A percentile compares a stretch with the other conserved stretches of the same genome.
Conservation (phyloP, 1,140 invertebrate species). For the Heliconius hewitsoni region DNA sequence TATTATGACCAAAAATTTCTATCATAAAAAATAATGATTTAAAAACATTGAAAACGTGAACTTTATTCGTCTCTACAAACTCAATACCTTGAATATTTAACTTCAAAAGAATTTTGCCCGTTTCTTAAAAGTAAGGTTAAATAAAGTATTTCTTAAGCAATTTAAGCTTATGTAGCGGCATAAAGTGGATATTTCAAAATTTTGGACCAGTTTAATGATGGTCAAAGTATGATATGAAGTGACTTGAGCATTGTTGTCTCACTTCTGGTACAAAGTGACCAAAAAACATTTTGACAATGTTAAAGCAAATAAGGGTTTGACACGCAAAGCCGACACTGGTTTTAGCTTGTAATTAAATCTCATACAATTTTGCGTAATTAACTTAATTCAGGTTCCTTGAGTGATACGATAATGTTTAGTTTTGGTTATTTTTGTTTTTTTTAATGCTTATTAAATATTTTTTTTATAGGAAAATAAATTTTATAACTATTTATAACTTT, state of each 20-base stretch:
- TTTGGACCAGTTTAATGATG: conserved; percentile 17
- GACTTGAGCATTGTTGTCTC: conserved; percentile 28
- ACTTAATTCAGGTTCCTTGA: conserved; percentile 8
- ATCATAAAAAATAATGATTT: not conserved
- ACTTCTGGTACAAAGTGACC: conserved; percentile 18
- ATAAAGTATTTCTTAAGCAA: not conserved
- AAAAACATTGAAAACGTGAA: not conserved
- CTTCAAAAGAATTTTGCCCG: not conserved
- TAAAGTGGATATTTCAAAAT: not conserved
- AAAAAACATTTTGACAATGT: conserved; percentile 25
- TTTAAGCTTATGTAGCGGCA: not conserved
- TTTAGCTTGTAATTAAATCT: conserved; percentile 33
- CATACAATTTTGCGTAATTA: conserved; percentile 29
- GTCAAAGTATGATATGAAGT: conserved; percentile 21
- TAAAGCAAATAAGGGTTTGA: conserved; percentile 32
- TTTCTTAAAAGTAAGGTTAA: not conserved
- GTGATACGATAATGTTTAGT: conserved; percentile 1
- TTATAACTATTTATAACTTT: too few species aligned
- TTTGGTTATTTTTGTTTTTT: not conserved
- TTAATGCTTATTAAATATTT: not conserved
- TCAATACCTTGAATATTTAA: not conserved
- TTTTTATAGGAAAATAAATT: too few species aligned
- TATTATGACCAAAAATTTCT: not conserved
- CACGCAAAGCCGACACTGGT: conserved; percentile 29
- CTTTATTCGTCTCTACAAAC: not conserved